phyloP scores from a whole-genome alignment of 2,797 vertebrate genomes.

The Xiphorhynchus erythropygius region DNA sequence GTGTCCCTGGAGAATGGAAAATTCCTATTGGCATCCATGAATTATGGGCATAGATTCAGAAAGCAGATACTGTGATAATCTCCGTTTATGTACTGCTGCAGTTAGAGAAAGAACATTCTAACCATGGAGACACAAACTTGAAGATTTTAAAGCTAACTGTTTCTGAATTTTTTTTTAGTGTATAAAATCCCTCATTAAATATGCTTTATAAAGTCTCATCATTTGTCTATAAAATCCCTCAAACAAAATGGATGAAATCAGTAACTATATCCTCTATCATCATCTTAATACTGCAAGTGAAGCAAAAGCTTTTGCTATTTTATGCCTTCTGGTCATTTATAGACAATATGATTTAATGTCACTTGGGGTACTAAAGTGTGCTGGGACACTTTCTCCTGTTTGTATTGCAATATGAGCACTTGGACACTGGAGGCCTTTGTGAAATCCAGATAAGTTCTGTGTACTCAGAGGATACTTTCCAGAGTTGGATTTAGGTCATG shows the following conservation, averaged over 20 bases:
- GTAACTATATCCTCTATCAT: not conserved
- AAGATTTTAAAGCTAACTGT: not conserved
- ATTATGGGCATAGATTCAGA: conserved; percentile 72
- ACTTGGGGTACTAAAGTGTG: not conserved
- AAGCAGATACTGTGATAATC: conserved; percentile 70
- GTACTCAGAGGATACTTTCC: not conserved
- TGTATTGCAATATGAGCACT: rapidly evolving
- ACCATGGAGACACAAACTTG: not conserved
- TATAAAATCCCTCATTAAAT: not conserved
- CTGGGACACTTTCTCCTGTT: not conserved
- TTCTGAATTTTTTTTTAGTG: not conserved
- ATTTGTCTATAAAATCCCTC: not conserved
- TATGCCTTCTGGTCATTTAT: not conserved
- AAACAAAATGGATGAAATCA: not conserved
- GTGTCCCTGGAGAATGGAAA: conserved; percentile 67
- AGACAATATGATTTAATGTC: not conserved
- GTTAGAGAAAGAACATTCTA: not conserved
- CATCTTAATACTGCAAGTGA: not conserved
- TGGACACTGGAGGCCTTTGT: not conserved
- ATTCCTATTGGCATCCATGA: conserved; percentile 75
- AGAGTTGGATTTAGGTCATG: not conserved
- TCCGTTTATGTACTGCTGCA: conserved; percentile 56
- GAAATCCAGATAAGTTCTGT: not conserved
- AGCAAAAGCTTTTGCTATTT: not conserved
- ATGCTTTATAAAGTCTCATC: not conserved